Base-by-base conservation (phyloP, 2,888 invertebrate species). In the Coecobrya sp. region DNA sequence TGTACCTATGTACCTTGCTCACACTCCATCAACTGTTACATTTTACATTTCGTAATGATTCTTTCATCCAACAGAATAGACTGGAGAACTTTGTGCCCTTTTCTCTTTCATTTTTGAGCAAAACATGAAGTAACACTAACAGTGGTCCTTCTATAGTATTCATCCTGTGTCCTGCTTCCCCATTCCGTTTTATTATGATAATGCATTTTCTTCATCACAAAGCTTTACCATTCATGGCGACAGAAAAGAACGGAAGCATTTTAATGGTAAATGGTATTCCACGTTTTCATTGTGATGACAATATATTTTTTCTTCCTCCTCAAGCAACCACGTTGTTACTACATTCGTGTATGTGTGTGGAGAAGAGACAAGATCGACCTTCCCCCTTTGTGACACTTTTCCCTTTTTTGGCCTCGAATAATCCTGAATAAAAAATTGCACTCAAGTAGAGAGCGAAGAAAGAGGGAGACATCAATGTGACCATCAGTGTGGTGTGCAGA, bases 181-280 rank as follows among this genome's bases (percentile, higher is more conserved):
- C 25, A 36, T 42, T 89, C 73, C 82, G 73, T 89, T 89, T 89
- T 89, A 89, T 89, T 89, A 89, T 89, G 89, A 84, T 89, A 89
- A 89, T 89, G 89, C 59, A 84, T 82, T 84, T 73, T 79, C 81
- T 65, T 59, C 55, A 59, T 59, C 68, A 68, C 86, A 70, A 65
- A 70, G 42, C 22, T 65, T 65, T 5, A 27, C 65, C 65, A 27
- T 65, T 65, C 65, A 65, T 27, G 65, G 27, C 65, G 65, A 27
- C 65, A 65, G 27, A 13, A 73, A 89, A 89, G 70, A 59, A 89
- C 42, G 68, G 22, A 79, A 73, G 13, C 25, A 55, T 88, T 82
- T 59, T 49, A 70, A 22, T 27, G 45, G 84, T 30, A 68, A 76
- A 62, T 82, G 30, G 42, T 84, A 73, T 84, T 70, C 88, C 55